phyloP scores from a whole-genome alignment of 2,888 invertebrate genomes.

The Plagodis dolabraria region DNA sequence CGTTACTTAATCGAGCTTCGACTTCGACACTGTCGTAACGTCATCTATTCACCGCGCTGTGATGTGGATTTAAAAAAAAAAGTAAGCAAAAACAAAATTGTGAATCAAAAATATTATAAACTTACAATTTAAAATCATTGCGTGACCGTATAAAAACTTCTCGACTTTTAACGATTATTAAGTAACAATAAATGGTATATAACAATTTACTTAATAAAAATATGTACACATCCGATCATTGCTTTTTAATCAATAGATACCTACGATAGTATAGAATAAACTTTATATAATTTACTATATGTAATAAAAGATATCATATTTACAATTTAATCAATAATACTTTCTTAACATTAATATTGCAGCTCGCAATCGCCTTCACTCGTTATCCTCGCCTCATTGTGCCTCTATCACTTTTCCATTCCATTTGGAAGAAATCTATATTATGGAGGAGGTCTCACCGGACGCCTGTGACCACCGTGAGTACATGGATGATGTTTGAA shows the following conservation, averaged over 20 bases:
- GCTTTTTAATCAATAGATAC: slow-evolving; percentile 64
- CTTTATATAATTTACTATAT: slow-evolving; percentile 55
- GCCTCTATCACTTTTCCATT: slow-evolving; percentile 32
- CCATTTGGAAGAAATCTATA: slow-evolving; percentile 25
- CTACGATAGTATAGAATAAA: slow-evolving; percentile 46
- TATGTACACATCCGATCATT: slow-evolving; percentile 78
- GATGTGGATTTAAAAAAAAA: slow-evolving; percentile 34
- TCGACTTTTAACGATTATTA: slow-evolving; percentile 69
- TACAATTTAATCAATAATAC: slow-evolving; percentile 74
- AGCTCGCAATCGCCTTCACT: slow-evolving; percentile 70
- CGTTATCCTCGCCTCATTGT: slow-evolving; percentile 38
- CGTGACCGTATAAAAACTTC: slow-evolving; percentile 65
- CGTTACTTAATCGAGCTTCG: slow-evolving; percentile 11
- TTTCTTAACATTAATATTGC: slow-evolving; percentile 77
- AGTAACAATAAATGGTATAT: slow-evolving; percentile 68
- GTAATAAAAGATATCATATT: slow-evolving; percentile 57
- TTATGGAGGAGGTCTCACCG: slow-evolving; percentile 27
- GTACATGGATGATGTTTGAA: slow-evolving; percentile 7
- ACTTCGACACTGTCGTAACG: slow-evolving; percentile 10
- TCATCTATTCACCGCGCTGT: slow-evolving; percentile 45
- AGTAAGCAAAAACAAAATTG: slow-evolving; percentile 41
- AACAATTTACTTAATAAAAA: slow-evolving; percentile 58
- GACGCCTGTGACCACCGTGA: slow-evolving; percentile 10
- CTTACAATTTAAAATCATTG: slow-evolving; percentile 47
- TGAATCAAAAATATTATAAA: slow-evolving; percentile 40